Percentiles rank a stretch among this genome's conserved stretches.
phyloP scores from a whole-genome alignment of 2,888 invertebrate species.

The Drosophila emarginata region DNA sequence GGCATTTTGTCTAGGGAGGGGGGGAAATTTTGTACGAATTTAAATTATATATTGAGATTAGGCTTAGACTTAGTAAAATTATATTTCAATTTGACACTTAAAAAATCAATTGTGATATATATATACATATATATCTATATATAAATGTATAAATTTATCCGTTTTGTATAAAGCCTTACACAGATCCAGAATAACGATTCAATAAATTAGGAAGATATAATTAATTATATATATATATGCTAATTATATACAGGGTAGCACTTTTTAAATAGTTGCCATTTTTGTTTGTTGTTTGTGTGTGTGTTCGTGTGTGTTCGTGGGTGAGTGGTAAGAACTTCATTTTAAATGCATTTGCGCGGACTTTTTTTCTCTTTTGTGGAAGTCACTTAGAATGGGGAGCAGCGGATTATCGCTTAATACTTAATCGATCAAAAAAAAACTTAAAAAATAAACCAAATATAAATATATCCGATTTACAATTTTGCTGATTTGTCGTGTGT shows the following conservation, averaged over 20 bases:
- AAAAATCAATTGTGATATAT: constrained; percentile 49
- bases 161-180: not conserved
- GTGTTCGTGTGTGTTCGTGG: not conserved
- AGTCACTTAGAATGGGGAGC: constrained; percentile 40
- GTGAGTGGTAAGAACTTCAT: constrained; percentile 52
- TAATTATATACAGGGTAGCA: constrained; percentile 19
- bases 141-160: constrained; percentile 11
- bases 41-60: constrained; percentile 32
- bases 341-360: constrained; percentile 62
- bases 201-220: constrained; percentile 68
- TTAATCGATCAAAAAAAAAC: constrained; percentile 40
- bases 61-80: constrained; percentile 57
- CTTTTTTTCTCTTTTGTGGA: constrained; percentile 32
- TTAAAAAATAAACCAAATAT: constrained; percentile 42
- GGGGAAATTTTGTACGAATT: constrained; percentile 1
- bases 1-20: constrained; percentile 34
- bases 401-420: constrained; percentile 65
- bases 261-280: not conserved
- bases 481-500: not conserved
- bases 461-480: constrained; percentile 65
- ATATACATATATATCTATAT: constrained; percentile 32
- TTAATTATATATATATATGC: constrained; percentile 34
- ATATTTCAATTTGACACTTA: constrained; percentile 71
- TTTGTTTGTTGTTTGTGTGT: not conserved
- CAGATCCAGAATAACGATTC: constrained; percentile 14